Evolutionary conservation across 1,140 invertebrate species (phyloP).

Genomic region (Heliconius himera): DNA sequence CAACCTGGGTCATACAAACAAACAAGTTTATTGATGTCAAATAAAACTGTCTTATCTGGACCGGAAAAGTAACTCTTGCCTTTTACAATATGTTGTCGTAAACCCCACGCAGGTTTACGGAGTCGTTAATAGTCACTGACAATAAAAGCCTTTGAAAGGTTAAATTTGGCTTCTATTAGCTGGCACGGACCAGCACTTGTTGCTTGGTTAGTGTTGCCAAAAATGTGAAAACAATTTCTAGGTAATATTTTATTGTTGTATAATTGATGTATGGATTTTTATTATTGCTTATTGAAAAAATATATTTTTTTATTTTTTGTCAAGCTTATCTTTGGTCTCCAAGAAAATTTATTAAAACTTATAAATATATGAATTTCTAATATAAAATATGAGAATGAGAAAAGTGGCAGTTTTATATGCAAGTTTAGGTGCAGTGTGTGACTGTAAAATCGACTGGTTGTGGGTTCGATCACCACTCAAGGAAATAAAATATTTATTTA

Average conservation of each 20-base stretch:
- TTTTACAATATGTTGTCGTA: conserved; percentile 57
- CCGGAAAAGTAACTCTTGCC: conserved; percentile 49
- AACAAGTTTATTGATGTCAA: conserved; percentile 36
- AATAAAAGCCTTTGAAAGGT: conserved; percentile 53
- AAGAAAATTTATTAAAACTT: no score
- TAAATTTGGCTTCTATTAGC: conserved; percentile 42
- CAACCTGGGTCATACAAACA: conserved; percentile 22
- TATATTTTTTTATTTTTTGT: not conserved
- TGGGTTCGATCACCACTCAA: no score
- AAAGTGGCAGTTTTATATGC: no score
- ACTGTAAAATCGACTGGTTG: no score
- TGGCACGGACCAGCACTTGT: conserved; percentile 48
- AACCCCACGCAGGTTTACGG: conserved; percentile 57
- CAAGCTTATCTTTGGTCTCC: no score
- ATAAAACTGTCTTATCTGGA: conserved; percentile 48
- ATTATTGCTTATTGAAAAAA: not conserved
- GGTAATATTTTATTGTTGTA: not conserved
- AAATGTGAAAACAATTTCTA: conserved; percentile 5
- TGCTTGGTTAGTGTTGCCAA: conserved; percentile 44
- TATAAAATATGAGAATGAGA: no score
- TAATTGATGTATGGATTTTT: not conserved
- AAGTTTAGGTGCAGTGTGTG: no score
- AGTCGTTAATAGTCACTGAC: conserved; percentile 52
- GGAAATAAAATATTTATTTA: no score
- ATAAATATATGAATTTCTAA: no score